Conservation (phyloP, 2,888 invertebrate genomes). For the Megamerina dolium region DNA sequence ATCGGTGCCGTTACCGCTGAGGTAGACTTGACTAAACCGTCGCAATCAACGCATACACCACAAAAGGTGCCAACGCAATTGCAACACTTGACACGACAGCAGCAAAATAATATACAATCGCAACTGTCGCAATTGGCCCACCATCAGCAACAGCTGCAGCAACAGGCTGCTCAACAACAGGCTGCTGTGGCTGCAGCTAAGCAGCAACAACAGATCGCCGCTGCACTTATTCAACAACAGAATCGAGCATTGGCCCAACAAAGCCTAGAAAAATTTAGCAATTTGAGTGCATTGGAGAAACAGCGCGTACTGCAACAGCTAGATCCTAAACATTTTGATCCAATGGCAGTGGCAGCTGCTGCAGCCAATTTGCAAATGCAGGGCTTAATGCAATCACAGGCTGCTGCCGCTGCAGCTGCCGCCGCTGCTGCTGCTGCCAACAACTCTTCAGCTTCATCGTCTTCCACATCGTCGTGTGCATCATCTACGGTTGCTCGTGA, state of each 20-base stretch:
- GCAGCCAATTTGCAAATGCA: constrained; percentile 43
- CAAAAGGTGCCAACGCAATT: constrained; percentile 34
- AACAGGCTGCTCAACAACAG: constrained; percentile 32
- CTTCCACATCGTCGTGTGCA: constrained; percentile 19
- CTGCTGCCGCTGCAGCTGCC: constrained; percentile 38
- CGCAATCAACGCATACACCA: constrained; percentile 23
- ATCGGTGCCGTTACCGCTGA: constrained; percentile 27
- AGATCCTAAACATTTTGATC: constrained; percentile 49
- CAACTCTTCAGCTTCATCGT: constrained; percentile 13
- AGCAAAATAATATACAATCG: constrained; percentile 42
- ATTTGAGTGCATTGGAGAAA: constrained; percentile 53
- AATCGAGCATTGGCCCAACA: constrained; percentile 56
- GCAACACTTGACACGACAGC: constrained; percentile 45
- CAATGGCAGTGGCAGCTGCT: constrained; percentile 42
- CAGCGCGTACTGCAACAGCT: constrained; percentile 54
- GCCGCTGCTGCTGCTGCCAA: constrained; percentile 25
- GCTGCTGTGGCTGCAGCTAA: constrained; percentile 40
- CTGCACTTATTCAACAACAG: constrained; percentile 59
- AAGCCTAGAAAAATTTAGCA: constrained; percentile 60
- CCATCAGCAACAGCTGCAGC: constrained; percentile 34
- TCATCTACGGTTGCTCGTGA: constrained; percentile 20
- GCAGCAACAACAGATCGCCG: constrained; percentile 60
- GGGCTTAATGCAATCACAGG: constrained; percentile 40
- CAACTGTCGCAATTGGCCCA: constrained; percentile 41
- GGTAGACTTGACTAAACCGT: constrained; percentile 41